Conservation (phyloP, 2,888 invertebrate genomes). For the Aquatica leii region DNA sequence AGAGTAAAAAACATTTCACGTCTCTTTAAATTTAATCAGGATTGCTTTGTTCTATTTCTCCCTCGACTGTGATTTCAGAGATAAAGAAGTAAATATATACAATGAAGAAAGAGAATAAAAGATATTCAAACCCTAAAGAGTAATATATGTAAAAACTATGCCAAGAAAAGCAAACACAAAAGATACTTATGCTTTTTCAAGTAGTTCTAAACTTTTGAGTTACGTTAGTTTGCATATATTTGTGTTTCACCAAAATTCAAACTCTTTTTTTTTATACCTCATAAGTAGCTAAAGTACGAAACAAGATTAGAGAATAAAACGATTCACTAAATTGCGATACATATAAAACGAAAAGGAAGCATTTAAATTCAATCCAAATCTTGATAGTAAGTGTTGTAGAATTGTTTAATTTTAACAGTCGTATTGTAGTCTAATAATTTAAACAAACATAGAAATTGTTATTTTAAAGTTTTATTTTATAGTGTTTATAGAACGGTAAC, state of each 20-base stretch:
- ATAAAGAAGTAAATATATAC: conserved; percentile 35
- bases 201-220: conserved; percentile 26
- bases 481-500: too few species aligned
- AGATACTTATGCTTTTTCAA: conserved; percentile 21
- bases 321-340: neutral
- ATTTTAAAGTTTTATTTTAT: too few species aligned
- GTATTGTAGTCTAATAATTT: too few species aligned
- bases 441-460: too few species aligned
- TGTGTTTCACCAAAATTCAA: conserved; percentile 12
- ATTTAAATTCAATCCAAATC: too few species aligned
- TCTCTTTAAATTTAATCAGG: conserved; percentile 43
- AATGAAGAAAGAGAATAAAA: conserved; percentile 29
- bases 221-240: conserved; percentile 28
- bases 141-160: conserved; percentile 33
- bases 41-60: conserved; percentile 38
- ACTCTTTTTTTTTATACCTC: conserved; percentile 16
- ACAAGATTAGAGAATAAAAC: conserved; percentile 10
- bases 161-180: conserved; percentile 23
- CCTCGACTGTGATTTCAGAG: conserved; percentile 39
- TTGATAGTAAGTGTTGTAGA: too few species aligned
- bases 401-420: too few species aligned
- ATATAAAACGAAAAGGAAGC: neutral
- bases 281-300: conserved; percentile 19
- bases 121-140: conserved; percentile 23
- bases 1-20: conserved; percentile 31